phyloP scores from a whole-genome alignment of 2,888 invertebrate species.

The Oscheius sp. region DNA sequence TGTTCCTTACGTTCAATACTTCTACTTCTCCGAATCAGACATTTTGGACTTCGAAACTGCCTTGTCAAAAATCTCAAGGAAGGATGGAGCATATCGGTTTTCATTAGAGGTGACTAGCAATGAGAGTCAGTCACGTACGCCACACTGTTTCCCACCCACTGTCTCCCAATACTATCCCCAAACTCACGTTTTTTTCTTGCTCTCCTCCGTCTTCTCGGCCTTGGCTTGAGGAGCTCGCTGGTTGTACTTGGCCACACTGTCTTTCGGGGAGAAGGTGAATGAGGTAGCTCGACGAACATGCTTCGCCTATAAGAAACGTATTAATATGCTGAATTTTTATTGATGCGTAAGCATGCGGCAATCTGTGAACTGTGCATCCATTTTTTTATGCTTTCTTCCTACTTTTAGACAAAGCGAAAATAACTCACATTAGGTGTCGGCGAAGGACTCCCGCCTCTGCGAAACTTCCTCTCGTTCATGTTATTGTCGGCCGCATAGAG shows the following conservation, averaged over 20 bases:
- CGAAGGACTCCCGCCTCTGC: slow-evolving; percentile 21
- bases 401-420: background rate
- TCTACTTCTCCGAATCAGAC: too few species aligned
- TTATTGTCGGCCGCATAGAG: slow-evolving; percentile 28
- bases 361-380: background rate
- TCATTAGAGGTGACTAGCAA: too few species aligned
- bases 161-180: background rate
- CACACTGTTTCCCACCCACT: too few species aligned
- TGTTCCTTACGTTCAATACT: too few species aligned
- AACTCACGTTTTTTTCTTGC: slow-evolving; percentile 40
- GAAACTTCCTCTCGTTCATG: slow-evolving; percentile 23
- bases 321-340: background rate
- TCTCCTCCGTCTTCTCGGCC: slow-evolving; percentile 32
- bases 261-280: slow-evolving; percentile 67
- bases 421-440: slow-evolving; percentile 11
- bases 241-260: slow-evolving; percentile 55
- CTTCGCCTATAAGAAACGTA: slow-evolving; percentile 12
- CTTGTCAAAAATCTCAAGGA: too few species aligned
- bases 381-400: background rate
- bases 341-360: background rate
- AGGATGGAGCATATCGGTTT: too few species aligned
- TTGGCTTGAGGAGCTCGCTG: slow-evolving; percentile 41
- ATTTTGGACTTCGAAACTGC: too few species aligned
- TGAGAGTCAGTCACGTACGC: too few species aligned
- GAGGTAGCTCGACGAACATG: slow-evolving; percentile 69